phyloP scores from a whole-genome alignment of 2,113 vertebrate species.

The Meriones unguiculatus region DNA sequence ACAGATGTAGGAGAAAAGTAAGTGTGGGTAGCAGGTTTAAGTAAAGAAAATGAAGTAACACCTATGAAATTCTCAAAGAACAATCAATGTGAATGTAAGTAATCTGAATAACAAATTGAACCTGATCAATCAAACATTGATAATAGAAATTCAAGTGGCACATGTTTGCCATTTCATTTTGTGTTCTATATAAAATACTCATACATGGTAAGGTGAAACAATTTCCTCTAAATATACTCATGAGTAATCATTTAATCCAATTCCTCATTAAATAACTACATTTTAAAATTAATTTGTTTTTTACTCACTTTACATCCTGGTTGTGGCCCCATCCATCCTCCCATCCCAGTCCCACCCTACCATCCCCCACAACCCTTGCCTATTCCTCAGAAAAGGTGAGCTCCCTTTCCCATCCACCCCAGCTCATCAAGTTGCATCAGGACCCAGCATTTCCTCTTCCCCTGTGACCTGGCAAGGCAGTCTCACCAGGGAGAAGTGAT shows the following conservation, averaged over 20 bases:
- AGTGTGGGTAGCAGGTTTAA: background rate
- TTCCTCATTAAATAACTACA: background rate
- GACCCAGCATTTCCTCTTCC: too few relatives aligned
- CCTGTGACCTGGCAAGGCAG: too few relatives aligned
- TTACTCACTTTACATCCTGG: too few relatives aligned
- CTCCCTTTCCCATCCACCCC: too few relatives aligned
- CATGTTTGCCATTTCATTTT: background rate
- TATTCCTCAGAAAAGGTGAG: too few relatives aligned
- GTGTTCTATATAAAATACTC: background rate
- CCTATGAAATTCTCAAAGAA: background rate
- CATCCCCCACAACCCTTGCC: too few relatives aligned
- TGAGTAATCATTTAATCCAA: background rate
- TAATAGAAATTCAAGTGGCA: background rate
- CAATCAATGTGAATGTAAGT: background rate
- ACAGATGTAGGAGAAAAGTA: too few relatives aligned
- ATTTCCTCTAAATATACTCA: background rate
- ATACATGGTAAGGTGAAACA: background rate
- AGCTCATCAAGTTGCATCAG: too few relatives aligned
- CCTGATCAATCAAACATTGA: background rate
- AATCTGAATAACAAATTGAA: background rate
- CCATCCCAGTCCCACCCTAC: too few relatives aligned
- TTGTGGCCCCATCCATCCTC: too few relatives aligned
- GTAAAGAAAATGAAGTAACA: background rate
- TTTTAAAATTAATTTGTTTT: too few relatives aligned
- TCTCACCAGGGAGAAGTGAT: too few relatives aligned